These are phyloP conservation scores for Caranx ignobilis DNA, from an alignment of 2,113 vertebrate genomes.

Conservation along the genomic window DNA sequence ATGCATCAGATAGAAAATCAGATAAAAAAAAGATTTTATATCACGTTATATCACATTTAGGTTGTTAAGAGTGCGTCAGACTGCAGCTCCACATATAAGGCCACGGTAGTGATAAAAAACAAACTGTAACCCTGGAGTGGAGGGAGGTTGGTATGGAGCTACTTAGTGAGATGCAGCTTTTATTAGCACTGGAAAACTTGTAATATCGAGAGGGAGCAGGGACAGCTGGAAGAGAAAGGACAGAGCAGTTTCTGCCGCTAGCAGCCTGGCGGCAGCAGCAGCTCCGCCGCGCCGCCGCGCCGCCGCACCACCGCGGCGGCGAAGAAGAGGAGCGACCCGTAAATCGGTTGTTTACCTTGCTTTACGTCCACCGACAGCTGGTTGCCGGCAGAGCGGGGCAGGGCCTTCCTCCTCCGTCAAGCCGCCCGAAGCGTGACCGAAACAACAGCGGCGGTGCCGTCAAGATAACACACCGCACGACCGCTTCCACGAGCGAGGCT, in stretches of 20 bases:
- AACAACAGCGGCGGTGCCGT: neutral
- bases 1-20: too few relatives aligned
- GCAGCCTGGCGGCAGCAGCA: conserved; percentile 32
- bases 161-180: too few relatives aligned
- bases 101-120: too few relatives aligned
- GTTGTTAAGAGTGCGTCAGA: too few relatives aligned
- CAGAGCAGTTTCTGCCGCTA: neutral
- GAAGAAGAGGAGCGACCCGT: conserved; percentile 50
- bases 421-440: neutral
- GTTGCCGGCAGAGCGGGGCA: conserved; percentile 70
- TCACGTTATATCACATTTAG: too few relatives aligned
- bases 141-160: too few relatives aligned
- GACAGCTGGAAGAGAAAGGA: too few relatives aligned
- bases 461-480: neutral
- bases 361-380: conserved; percentile 69
- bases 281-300: accelerated
- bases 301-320: neutral
- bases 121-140: too few relatives aligned
- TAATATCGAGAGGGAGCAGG: too few relatives aligned
- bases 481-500: accelerated
- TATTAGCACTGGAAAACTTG: too few relatives aligned
- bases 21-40: too few relatives aligned
- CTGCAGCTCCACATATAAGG: too few relatives aligned
- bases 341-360: conserved; percentile 64
- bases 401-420: conserved; percentile 39